Evolutionary conservation across 2,797 vertebrate genomes (phyloP), one percentile per base, ranked within the genome.

Genomic region (Oryzias sinensis): DNA sequence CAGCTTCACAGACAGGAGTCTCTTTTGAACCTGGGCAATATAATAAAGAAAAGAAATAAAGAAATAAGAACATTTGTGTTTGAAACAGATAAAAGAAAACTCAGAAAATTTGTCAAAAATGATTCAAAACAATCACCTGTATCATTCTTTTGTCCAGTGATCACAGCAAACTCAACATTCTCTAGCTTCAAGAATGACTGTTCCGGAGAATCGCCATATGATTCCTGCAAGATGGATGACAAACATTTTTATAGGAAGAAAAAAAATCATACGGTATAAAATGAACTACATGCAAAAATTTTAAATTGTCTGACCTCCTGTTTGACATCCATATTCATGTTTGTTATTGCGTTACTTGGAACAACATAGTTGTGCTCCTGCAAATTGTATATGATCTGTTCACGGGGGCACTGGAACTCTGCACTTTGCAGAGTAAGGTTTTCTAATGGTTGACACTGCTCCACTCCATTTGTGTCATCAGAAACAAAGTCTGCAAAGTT

Each of bases 131-230:
- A 20, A 54, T 73, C 47, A 87, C 85, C 75, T 62, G 70, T 9
- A 46, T 62, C 57, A 41, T 82, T 65, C 4, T 62, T 53, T 25
- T 81, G 59, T 53, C 37, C 62, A 22, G 47, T 61, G 14, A 47
- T 45, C 29, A 72, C 46, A 42, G 55, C 51, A 16, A 63, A 53
- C 1, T 82, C 73, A 49, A 52, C 53, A 2, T 83, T 79, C 43
- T 90, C 83, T 67, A 85, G 66, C 59, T 84, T 84, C 6, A 85
- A 43, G 41, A 71, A 55, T 55, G 73, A 71, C 49, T 58, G 74
- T 5, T 56, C 53, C 68, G 49, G 40, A 44, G 46, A 79, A 56
- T 79, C 49, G 57, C 55, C 62, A 41, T 42, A 37, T 20, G 51
- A 48, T 14, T 77, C 72, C 62, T 79, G 52, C 16, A 56, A 37